Conservation (phyloP, 2,113 vertebrate genomes). For the Bubalus kerabau region DNA sequence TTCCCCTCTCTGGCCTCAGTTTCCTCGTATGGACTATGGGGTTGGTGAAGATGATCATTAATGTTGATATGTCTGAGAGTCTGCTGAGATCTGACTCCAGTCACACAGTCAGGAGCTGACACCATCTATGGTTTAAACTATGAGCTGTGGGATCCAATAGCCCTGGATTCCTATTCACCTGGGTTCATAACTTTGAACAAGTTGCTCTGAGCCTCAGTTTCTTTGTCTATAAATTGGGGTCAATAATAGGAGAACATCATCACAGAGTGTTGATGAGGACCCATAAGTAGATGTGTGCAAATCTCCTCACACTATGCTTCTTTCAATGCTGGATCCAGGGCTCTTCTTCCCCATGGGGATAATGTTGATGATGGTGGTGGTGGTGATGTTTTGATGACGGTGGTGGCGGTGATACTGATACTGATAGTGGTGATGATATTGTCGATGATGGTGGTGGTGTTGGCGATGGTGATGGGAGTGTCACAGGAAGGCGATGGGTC, state of each 20-base stretch:
- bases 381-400: not conserved
- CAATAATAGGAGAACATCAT: not conserved
- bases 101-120: not conserved
- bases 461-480: not conserved
- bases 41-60: not conserved
- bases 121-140: not conserved
- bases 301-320: not conserved
- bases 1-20: not conserved
- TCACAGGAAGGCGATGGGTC: not conserved
- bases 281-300: not conserved
- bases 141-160: not conserved
- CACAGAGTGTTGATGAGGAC: not conserved
- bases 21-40: not conserved
- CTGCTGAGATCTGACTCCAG: not conserved
- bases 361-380: not conserved
- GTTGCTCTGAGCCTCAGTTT: not conserved
- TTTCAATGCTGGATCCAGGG: not conserved
- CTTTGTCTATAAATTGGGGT: not conserved
- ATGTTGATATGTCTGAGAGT: not conserved
- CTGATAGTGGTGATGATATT: not conserved
- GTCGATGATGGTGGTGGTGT: rapidly evolving
- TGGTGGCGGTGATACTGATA: not conserved
- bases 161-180: not conserved
- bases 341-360: not conserved
- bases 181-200: not conserved